phyloP scores from a whole-genome alignment of 2,113 vertebrate genomes.

The Merops nubicus region DNA sequence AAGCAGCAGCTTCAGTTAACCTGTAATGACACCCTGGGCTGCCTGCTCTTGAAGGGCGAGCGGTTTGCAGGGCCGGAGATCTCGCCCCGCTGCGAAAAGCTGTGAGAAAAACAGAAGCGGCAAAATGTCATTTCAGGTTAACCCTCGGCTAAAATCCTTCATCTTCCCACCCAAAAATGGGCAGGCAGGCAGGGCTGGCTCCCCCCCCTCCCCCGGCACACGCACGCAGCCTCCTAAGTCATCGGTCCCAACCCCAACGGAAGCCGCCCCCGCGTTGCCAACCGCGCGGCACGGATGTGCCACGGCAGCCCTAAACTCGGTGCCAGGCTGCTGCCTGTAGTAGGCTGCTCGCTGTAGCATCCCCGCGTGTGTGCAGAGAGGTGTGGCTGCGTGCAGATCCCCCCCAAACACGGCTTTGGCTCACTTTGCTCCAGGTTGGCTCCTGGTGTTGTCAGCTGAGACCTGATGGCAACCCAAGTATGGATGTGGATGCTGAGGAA shows the following conservation, averaged over 20 bases:
- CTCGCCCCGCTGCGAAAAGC: neutral
- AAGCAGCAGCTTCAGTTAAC: neutral
- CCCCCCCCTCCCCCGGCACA: neutral
- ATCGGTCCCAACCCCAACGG: neutral
- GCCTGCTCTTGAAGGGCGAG: neutral
- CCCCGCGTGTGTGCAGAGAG: neutral
- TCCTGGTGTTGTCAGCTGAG: neutral
- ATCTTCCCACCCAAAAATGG: neutral
- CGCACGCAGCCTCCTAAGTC: accelerated
- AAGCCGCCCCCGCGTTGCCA: neutral
- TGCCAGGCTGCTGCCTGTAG: neutral
- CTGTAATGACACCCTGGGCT: neutral
- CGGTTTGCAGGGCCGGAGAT: neutral
- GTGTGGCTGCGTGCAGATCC: accelerated
- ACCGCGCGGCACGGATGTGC: neutral
- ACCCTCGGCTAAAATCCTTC: neutral
- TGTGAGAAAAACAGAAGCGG: neutral
- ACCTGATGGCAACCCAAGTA: accelerated
- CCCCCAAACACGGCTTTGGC: accelerated
- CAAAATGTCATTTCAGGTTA: slow-evolving; percentile 24
- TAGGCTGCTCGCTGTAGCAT: neutral
- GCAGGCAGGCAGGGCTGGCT: neutral
- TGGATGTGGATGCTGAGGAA: accelerated
- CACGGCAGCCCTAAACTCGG: neutral
- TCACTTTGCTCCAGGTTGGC: neutral